These are phyloP conservation scores for Drosophila chauvacae DNA, from an alignment of 1,140 invertebrate species.

Conservation along the genomic window DNA sequence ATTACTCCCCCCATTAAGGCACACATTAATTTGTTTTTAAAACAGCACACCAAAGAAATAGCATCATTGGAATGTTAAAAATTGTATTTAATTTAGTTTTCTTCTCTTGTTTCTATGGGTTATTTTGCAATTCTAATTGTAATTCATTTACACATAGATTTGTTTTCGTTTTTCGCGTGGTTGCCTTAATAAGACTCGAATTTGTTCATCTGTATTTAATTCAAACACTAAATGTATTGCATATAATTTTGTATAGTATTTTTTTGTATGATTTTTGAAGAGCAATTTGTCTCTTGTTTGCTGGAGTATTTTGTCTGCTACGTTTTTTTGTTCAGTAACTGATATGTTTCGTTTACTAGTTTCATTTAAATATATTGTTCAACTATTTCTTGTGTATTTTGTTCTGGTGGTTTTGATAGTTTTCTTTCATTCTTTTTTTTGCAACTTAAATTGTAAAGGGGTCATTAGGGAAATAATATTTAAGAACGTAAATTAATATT, in stretches of 20 bases:
- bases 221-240: slow-evolving; percentile 39
- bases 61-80: slow-evolving; percentile 83
- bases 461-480: not conserved
- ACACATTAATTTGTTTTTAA: slow-evolving; percentile 62
- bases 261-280: slow-evolving; percentile 81
- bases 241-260: slow-evolving; percentile 43
- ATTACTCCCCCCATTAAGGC: slow-evolving; percentile 16
- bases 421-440: not conserved
- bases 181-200: slow-evolving; percentile 33
- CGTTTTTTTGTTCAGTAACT: slow-evolving; percentile 44
- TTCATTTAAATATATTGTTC: slow-evolving; percentile 40
- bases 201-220: slow-evolving; percentile 33
- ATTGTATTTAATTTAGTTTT: slow-evolving; percentile 75
- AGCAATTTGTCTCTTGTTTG: slow-evolving; percentile 74
- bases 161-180: slow-evolving; percentile 26
- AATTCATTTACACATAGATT: slow-evolving; percentile 72
- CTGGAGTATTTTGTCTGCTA: slow-evolving; percentile 63
- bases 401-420: slow-evolving; percentile 33
- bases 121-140: slow-evolving; percentile 38
- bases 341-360: slow-evolving; percentile 42
- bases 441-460: slow-evolving; percentile 13
- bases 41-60: slow-evolving; percentile 83
- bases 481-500: not conserved
- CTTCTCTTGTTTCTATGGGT: slow-evolving; percentile 18
- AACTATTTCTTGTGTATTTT: slow-evolving; percentile 44